A percentile compares a stretch with the other conserved stretches of the same genome.
phyloP scores from a whole-genome alignment of 2,113 vertebrate species.

The Anguilla japonica region DNA sequence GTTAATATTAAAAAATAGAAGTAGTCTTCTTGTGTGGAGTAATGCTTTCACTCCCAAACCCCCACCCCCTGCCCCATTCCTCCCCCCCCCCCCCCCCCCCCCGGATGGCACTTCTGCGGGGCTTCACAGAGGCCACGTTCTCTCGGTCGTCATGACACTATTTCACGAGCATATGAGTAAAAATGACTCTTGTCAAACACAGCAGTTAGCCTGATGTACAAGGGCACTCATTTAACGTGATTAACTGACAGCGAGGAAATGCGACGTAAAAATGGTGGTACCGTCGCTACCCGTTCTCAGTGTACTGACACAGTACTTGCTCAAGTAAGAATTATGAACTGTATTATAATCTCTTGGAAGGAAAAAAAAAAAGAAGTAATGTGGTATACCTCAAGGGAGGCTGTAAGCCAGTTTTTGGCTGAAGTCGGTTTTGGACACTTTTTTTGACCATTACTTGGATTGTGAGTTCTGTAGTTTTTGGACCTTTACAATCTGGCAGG shows the following conservation, averaged over 20 bases:
- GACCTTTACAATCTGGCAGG: background rate
- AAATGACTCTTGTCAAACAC: background rate
- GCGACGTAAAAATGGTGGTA: background rate
- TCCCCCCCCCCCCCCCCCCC: too few relatives aligned
- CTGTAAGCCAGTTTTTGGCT: background rate
- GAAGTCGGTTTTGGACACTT: background rate
- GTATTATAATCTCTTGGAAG: too few relatives aligned
- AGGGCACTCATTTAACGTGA: background rate
- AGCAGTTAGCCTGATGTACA: background rate
- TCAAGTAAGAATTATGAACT: background rate
- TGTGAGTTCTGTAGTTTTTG: background rate
- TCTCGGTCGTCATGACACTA: background rate
- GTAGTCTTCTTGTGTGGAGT: too few relatives aligned
- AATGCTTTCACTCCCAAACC: too few relatives aligned
- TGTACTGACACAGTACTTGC: background rate
- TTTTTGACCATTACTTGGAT: background rate
- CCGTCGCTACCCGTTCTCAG: background rate
- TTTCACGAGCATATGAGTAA: background rate
- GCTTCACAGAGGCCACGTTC: too few relatives aligned
- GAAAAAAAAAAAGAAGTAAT: too few relatives aligned
- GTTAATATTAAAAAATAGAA: too few relatives aligned
- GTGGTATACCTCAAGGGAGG: background rate
- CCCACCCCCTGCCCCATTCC: too few relatives aligned
- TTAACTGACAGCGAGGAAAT: background rate
- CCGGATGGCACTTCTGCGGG: too few relatives aligned